Evolutionary conservation across 1,140 invertebrate species (phyloP).

Genomic region (Drosophila melanica): DNA sequence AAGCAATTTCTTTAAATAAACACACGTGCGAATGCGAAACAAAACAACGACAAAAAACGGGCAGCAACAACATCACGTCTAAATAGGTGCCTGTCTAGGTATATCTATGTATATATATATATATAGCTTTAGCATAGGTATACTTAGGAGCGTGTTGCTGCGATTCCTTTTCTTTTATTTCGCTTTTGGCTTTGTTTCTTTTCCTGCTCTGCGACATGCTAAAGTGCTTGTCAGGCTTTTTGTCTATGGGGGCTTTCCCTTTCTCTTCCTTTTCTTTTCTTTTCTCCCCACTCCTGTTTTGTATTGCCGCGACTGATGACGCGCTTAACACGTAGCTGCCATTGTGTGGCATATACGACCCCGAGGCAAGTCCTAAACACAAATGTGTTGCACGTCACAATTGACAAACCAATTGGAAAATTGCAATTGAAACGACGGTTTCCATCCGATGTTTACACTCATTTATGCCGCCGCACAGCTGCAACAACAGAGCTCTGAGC

Average conservation of each 20-base stretch:
- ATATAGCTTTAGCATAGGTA: slow-evolving; percentile 30
- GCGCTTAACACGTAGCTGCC: slow-evolving; percentile 77
- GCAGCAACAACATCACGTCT: slow-evolving; percentile 46
- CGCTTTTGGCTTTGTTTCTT: not conserved
- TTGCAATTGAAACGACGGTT: slow-evolving; percentile 29
- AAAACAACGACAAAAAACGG: slow-evolving; percentile 22
- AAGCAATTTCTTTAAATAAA: slow-evolving; percentile 83
- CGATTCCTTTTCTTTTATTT: slow-evolving; percentile 8
- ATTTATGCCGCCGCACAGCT: not conserved
- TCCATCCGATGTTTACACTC: not conserved
- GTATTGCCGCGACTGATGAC: slow-evolving; percentile 40
- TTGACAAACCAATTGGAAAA: slow-evolving; percentile 58
- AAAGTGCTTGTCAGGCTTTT: slow-evolving; percentile 81
- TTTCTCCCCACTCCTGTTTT: slow-evolving; percentile 27
- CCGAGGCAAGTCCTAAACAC: slow-evolving; percentile 52
- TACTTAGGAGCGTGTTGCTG: slow-evolving; percentile 50
- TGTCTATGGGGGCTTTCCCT: slow-evolving; percentile 38
- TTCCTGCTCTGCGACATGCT: slow-evolving; percentile 57
- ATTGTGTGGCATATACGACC: slow-evolving; percentile 74
- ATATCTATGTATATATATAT: slow-evolving; percentile 1
- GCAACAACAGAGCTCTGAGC: not conserved
- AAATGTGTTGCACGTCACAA: slow-evolving; percentile 19
- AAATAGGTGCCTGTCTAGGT: slow-evolving; percentile 70
- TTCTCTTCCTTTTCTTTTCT: slow-evolving; percentile 8
- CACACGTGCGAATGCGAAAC: slow-evolving; percentile 73